Percentiles rank a stretch among this genome's conserved stretches.
These are phyloP conservation scores for Xylocopa sonorina DNA, from an alignment of 1,140 invertebrate species.

Conservation along the genomic window DNA sequence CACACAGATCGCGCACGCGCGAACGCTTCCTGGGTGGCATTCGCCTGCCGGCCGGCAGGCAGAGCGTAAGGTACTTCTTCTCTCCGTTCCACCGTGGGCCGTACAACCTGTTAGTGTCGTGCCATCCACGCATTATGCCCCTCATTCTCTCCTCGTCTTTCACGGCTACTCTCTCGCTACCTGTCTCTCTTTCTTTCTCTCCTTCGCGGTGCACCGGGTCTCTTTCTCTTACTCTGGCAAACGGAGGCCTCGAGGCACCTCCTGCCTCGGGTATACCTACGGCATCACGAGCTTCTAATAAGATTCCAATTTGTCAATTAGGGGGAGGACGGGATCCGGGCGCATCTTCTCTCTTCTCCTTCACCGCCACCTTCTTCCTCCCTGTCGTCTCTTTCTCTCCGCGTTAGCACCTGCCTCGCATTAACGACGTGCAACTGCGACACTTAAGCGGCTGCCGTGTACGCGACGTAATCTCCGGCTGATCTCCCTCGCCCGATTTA, in stretches of 20 bases:
- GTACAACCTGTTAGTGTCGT: conserved; percentile 81
- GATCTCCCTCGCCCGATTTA: conserved; percentile 56
- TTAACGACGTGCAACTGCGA: conserved; percentile 63
- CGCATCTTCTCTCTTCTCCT: conserved; percentile 65
- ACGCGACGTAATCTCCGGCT: conserved; percentile 48
- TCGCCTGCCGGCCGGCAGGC: conserved; percentile 78
- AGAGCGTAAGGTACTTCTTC: conserved; percentile 66
- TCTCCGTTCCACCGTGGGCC: conserved; percentile 67
- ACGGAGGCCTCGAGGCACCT: conserved; percentile 38
- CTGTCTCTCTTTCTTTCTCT: conserved; percentile 40
- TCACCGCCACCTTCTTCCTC: conserved; percentile 54
- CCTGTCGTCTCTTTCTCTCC: conserved; percentile 52
- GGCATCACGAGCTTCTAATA: conserved; percentile 82
- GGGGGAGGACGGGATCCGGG: conserved; percentile 76
- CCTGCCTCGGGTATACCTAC: conserved; percentile 61
- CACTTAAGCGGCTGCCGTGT: conserved; percentile 61
- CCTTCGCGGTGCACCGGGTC: conserved; percentile 40
- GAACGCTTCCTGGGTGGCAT: conserved; percentile 82
- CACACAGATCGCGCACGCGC: conserved; percentile 82
- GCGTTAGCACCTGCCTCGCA: conserved; percentile 65
- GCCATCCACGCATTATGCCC: conserved; percentile 76
- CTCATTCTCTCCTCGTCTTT: conserved; percentile 72
- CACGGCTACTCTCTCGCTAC: conserved; percentile 50
- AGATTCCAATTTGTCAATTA: conserved; percentile 88
- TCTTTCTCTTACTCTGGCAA: conserved; percentile 51